Conservation (phyloP, 2,888 invertebrate genomes). For the Alcis repandata region DNA sequence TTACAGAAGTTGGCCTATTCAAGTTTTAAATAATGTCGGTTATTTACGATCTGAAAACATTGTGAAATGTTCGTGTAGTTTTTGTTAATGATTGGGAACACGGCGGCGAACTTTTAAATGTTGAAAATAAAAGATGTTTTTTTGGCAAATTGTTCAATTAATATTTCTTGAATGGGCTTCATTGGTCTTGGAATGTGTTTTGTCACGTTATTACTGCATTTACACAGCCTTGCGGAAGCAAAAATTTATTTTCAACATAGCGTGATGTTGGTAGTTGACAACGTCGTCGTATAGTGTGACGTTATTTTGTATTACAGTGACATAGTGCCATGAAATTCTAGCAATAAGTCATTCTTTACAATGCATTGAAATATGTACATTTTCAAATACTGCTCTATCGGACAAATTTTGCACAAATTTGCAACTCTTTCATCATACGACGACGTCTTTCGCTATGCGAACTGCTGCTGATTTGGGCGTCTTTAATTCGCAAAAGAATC, state of each 20-base stretch:
- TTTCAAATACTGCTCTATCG: too few relatives aligned
- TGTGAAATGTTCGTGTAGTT: conserved; percentile 24
- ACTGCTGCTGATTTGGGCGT: too few relatives aligned
- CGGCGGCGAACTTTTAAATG: conserved; percentile 18
- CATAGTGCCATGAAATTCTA: too few relatives aligned
- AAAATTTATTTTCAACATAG: background rate
- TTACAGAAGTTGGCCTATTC: conserved; percentile 31
- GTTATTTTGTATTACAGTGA: too few relatives aligned
- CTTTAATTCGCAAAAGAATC: too few relatives aligned
- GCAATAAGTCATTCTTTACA: too few relatives aligned
- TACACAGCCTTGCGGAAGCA: background rate
- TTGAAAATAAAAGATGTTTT: conserved; percentile 6
- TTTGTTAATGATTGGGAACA: conserved; percentile 29
- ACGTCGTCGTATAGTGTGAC: too few relatives aligned
- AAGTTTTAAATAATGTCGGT: conserved; percentile 34
- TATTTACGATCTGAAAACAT: conserved; percentile 26
- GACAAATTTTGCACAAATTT: too few relatives aligned
- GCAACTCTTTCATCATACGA: too few relatives aligned
- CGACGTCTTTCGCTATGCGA: too few relatives aligned
- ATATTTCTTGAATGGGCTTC: conserved; percentile 1
- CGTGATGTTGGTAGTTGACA: background rate
- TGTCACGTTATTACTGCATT: conserved; percentile 19
- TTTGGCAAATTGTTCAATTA: conserved; percentile 10
- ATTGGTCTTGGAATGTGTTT: background rate
- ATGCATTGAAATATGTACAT: too few relatives aligned